These are phyloP conservation scores for Diprion similis DNA, from an alignment of 1,140 invertebrate species.

Conservation along the genomic window DNA sequence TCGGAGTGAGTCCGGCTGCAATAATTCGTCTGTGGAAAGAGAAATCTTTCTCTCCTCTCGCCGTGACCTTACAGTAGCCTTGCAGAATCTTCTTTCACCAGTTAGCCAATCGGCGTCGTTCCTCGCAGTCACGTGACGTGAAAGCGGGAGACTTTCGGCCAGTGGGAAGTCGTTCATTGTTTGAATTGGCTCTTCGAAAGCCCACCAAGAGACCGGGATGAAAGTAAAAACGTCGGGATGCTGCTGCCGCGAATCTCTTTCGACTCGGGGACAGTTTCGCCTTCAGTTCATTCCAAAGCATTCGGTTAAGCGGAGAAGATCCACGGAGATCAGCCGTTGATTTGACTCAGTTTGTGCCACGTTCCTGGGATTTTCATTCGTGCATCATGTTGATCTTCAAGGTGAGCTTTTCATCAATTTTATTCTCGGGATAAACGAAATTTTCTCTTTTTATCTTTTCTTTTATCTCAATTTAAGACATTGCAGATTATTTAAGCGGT, in stretches of 20 bases:
- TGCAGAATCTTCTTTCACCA: not conserved
- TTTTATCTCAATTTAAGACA: not conserved
- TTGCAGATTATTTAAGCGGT: not conserved
- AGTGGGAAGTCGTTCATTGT: constrained; percentile 11
- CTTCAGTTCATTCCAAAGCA: not conserved
- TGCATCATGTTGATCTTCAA: no score
- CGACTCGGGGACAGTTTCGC: not conserved
- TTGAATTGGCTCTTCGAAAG: not conserved
- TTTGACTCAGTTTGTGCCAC: no score
- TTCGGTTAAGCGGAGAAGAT: no score
- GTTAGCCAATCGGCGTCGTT: not conserved
- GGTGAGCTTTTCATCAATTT: no score
- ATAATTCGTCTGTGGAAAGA: constrained; percentile 19
- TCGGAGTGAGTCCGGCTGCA: constrained; percentile 19
- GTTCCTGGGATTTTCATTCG: no score
- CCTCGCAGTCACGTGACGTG: constrained; percentile 19
- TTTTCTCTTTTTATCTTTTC: not conserved
- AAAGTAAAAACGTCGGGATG: constrained; percentile 5
- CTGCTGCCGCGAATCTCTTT: not conserved
- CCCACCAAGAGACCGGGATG: not conserved
- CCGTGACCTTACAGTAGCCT: constrained; percentile 24
- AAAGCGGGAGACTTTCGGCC: constrained; percentile 16
- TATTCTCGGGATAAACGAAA: no score
- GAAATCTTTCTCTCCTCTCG: constrained; percentile 23
- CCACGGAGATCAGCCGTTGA: no score